Conservation (phyloP, 2,888 invertebrate genomes). For the Quadroppia sp. region DNA sequence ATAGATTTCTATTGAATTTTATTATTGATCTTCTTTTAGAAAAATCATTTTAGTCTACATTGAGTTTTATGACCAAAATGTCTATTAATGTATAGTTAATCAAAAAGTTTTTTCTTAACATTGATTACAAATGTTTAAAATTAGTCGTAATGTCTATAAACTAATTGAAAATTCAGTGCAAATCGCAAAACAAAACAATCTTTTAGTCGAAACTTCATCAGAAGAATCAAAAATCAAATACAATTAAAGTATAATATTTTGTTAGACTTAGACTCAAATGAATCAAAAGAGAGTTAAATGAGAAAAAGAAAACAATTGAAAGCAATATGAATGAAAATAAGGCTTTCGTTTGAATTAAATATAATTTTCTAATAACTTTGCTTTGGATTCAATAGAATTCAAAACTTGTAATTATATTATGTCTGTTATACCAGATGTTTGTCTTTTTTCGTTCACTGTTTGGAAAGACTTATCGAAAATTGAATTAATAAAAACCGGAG, state of each 20-base stretch:
- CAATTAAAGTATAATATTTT: too few relatives aligned
- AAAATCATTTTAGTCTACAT: constrained; percentile 3
- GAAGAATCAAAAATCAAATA: too few relatives aligned
- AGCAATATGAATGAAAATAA: background rate
- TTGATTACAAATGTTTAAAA: background rate
- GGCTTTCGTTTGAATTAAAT: background rate
- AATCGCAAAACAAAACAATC: background rate
- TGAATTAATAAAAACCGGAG: background rate
- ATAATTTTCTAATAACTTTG: background rate
- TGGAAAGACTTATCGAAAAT: constrained; percentile 28
- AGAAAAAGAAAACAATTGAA: background rate
- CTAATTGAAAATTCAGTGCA: constrained; percentile 11
- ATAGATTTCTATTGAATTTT: background rate
- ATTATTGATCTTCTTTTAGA: background rate
- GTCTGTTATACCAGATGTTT: too few relatives aligned
- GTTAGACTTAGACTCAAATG: too few relatives aligned
- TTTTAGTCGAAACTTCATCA: too few relatives aligned
- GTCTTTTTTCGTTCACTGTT: background rate
- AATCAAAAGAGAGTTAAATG: background rate
- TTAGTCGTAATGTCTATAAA: background rate
- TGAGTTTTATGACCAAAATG: background rate
- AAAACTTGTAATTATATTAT: too few relatives aligned
- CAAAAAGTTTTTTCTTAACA: background rate
- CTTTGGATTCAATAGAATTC: background rate
- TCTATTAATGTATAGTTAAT: constrained; percentile 23